Evolutionary conservation across 2,888 invertebrate genomes (phyloP), one percentile per base, ranked within the genome.

Genomic region (Tromatobia lineatoria): DNA sequence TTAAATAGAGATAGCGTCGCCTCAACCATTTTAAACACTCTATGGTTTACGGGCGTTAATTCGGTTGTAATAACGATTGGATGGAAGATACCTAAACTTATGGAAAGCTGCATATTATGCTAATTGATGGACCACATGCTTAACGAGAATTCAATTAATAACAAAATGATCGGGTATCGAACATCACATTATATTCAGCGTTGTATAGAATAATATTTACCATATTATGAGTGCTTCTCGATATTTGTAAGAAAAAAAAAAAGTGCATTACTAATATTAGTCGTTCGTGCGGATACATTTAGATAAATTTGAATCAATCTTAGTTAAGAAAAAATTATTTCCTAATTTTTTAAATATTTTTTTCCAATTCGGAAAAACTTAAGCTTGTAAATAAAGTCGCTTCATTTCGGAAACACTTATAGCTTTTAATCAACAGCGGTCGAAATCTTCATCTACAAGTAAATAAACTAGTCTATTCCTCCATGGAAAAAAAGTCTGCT

Each of bases 61-160:
- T 67, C 70, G 10, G 42, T 67, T 83, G 73, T 73, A 76, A 80
- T 61, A 73, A 61, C 52, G 23, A 71, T 80, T 54, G 67, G 71
- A 80, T 67, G 76, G n/a, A n/a, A 76, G 50, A 50, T 57, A 47
- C 75, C 25, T 18, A 45, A 59, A 76, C 38, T 6, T 34, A 18
- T 61, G 2, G 18, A 34, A n/a, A 34, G 10, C 45, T n/a, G n/a
- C n/a, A n/a, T 45, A 45, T 45, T 1, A 13, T 11, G 3, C 13
- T 45, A 4, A 3, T 15, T 47, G 6, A 3, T 47, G 20, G n/a
- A 25, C 25, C 57, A 57, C 23, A 4, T 1, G 3, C 29, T 57
- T 57, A 10, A 25, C 13, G 15, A 23, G 25, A 29, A 57, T 25
- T 57, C 25, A 25, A 57, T 57, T 57, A 25, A 25, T 15, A 25